Base-by-base conservation (phyloP, 2,888 invertebrate genomes). In the Scelioninae gen. 1 region DNA sequence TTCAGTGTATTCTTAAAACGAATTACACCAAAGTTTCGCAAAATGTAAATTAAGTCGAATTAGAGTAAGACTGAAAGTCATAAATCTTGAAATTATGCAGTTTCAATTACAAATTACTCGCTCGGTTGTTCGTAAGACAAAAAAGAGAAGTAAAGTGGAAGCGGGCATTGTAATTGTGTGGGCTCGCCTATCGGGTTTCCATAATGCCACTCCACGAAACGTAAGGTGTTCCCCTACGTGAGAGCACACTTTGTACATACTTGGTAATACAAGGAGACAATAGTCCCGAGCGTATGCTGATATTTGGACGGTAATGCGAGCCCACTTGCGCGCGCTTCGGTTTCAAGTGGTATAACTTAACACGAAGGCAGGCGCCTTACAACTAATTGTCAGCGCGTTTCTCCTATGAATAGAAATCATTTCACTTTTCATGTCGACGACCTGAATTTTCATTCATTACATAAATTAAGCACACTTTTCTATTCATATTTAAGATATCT, bases 91-190 rank as follows among this genome's bases (percentile, higher is more conserved):
- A 66, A 16, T 65, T 65, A 53, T 47, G 45, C 49, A 45, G 60
- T 56, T 71, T 76, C 69, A 53, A 72, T 71, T 66, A 65, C 77
- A 66, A 83, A 83, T 83, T 75, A 83, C 56, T 93, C 79, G 88
- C 92, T 72, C 88, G 92, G 45, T 91, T 92, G 56, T 93, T 90
- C 83, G 91, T 90, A 88, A 92, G 90, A 83, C 90, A 88, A 75
- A 85, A 63, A 53, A 51, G 47, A 23, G 23, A n/a, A n/a, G 60
- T 16, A 49, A 56, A 69, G 72, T 76, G 56, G 77, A 68, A 60
- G 56, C 58, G 47, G 65, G 79, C 65, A 65, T 76, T 78, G 83
- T 81, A 75, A 82, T 83, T 78, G 81, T 78, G 76, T 81, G 78
- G 83, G 78, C 72, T 82, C 66, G 77, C n/a, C 62, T 85, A 85